phyloP scores from a whole-genome alignment of 2,888 invertebrate species.

The Amphipoea lucens region DNA sequence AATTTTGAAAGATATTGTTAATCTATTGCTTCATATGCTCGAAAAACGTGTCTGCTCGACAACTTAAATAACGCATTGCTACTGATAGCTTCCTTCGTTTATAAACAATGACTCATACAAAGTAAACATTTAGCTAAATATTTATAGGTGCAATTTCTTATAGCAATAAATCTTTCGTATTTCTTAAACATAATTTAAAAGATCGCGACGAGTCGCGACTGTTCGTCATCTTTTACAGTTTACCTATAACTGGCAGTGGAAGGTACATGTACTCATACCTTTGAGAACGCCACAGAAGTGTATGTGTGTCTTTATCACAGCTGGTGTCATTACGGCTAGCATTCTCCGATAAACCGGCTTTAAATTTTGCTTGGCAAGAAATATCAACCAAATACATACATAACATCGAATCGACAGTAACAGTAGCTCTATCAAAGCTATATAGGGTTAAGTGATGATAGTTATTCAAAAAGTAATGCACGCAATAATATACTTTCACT shows the following conservation, averaged over 20 bases:
- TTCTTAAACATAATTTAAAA: constrained; percentile 40
- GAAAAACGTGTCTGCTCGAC: neutral
- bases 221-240: constrained; percentile 26
- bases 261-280: constrained; percentile 4
- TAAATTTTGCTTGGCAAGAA: constrained; percentile 28
- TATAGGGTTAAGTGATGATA: constrained; percentile 24
- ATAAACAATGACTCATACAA: constrained; percentile 40
- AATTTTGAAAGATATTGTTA: neutral
- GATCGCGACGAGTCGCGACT: neutral
- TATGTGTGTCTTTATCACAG: constrained; percentile 37
- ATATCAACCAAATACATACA: constrained; percentile 11
- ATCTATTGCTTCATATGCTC: neutral
- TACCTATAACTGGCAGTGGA: neutral
- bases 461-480: constrained; percentile 54
- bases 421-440: constrained; percentile 19
- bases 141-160: constrained; percentile 16
- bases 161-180: constrained; percentile 28
- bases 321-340: constrained; percentile 50
- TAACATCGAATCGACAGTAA: constrained; percentile 13
- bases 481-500: constrained; percentile 62
- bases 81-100: constrained; percentile 9
- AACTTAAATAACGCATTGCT: neutral
- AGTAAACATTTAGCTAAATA: constrained; percentile 36
- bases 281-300: constrained; percentile 6
- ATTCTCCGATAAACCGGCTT: constrained; percentile 37